Evolutionary conservation across 1,140 invertebrate genomes (phyloP), one percentile per base, ranked within the genome.

Genomic region (Cotesia chilonis): DNA sequence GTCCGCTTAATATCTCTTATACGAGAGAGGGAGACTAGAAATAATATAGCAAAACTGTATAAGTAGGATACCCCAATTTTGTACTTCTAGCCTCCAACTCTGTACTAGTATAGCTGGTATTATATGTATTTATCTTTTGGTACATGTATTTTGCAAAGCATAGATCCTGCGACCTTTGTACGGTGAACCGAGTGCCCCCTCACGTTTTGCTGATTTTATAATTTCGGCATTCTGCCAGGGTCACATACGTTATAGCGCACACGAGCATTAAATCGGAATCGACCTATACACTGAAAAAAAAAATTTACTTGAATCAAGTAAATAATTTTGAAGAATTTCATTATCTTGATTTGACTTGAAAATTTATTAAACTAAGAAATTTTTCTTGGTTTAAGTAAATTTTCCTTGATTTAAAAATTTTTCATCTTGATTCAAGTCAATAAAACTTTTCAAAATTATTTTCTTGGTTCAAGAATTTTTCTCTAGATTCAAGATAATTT

Each of bases 121-220:
- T 28, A 61, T 51, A 60, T 59, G n/a, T 38, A 38, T 35, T 38
- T 63, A 37, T n/a, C 35, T 63, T 9, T 20, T 35, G 12, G 10
- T 65, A 20, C 14, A 17, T 51, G 17, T 57, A n/a, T 71, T 63
- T 59, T 66, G n/a, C 54, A 57, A 51, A 41, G 10, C 52, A 51
- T 65, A 36, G 12, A 17, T 65, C 70, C 57, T 38, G 59, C 37
- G 51, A 28, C 35, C 54, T 52, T 61, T 60, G 63, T 65, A 67
- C 59, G 54, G 38, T 61, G 66, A 74, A 76, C 76, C 60, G 71
- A 76, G 79, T 76, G 73, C 73, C 79, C 63, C 76, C 73, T 78
- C 83, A 83, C 82, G 83, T 84, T 84, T 75, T 81, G 83, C 83
- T 84, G 84, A 85, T 85, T 85, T 84, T 82, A 84, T 85, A 85